Evolutionary conservation across 2,888 invertebrate species (phyloP).

Genomic region (Aspidiotus destructor): DNA sequence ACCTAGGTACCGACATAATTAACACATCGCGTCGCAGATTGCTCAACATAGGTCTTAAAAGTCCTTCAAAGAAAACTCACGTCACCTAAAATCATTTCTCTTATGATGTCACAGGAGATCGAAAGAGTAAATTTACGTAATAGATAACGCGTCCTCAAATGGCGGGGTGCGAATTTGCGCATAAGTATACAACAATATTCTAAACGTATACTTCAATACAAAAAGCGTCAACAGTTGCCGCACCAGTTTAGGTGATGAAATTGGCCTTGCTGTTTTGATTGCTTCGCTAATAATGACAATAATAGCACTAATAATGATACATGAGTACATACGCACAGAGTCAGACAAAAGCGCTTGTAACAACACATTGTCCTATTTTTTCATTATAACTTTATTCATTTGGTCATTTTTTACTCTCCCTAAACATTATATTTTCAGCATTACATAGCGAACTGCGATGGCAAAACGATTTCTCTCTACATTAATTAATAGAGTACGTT

Average conservation of each 20-base stretch:
- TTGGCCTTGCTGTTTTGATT: not conserved
- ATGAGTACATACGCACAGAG: not conserved
- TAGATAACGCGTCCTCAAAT: not conserved
- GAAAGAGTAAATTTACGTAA: not conserved
- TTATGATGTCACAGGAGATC: too few species aligned
- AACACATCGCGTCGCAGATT: too few species aligned
- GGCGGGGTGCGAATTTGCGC: not conserved
- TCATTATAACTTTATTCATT: too few species aligned
- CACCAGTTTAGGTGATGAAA: not conserved
- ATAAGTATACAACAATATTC: not conserved
- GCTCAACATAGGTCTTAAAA: too few species aligned
- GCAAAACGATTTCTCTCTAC: not conserved
- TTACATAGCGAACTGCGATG: not conserved
- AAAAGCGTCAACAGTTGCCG: too few species aligned
- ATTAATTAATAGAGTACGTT: not conserved
- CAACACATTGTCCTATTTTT: not conserved
- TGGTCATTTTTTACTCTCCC: too few species aligned
- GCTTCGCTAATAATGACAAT: not conserved
- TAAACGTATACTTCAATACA: too few species aligned
- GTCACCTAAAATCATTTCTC: too few species aligned
- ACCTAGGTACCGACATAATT: too few species aligned
- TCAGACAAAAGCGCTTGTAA: not conserved
- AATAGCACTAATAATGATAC: not conserved
- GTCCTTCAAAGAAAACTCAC: too few species aligned
- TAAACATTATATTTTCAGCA: too few species aligned